Evolutionary conservation across 1,140 invertebrate species (phyloP).

Genomic region (Coptotermes formosanus): DNA sequence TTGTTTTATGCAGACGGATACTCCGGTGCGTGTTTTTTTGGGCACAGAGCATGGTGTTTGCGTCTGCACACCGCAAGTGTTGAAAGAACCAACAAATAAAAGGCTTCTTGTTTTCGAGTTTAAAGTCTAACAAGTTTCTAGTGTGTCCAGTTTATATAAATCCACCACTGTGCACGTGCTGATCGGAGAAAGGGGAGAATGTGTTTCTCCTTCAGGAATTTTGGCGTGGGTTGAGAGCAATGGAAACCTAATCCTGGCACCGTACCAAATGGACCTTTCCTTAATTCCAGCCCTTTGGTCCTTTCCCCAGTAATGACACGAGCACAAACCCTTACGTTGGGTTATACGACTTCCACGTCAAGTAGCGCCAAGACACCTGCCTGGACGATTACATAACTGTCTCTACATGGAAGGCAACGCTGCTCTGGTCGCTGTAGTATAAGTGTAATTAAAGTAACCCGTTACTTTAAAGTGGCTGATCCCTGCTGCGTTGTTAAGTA

Average conservation of each 20-base stretch:
- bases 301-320: background rate
- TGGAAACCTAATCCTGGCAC: slow-evolving; percentile 9
- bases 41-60: too few species aligned
- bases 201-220: background rate
- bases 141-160: background rate
- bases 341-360: background rate
- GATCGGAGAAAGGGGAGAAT: background rate
- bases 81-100: too few species aligned
- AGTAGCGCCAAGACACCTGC: background rate
- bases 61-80: too few species aligned
- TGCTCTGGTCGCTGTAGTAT: too few species aligned
- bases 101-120: too few species aligned
- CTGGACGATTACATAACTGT: background rate
- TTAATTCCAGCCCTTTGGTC: background rate
- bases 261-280: background rate
- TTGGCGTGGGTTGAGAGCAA: background rate
- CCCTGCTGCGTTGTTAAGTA: too few species aligned
- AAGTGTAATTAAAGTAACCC: too few species aligned
- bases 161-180: background rate
- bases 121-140: too few species aligned
- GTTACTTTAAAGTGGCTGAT: too few species aligned
- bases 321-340: background rate
- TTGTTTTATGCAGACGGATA: too few species aligned
- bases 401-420: background rate
- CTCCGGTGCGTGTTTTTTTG: too few species aligned